Percentiles rank a stretch among this genome's conserved stretches.
Conservation (phyloP, 1,140 invertebrate species). For the Leptopilina boulardi region DNA sequence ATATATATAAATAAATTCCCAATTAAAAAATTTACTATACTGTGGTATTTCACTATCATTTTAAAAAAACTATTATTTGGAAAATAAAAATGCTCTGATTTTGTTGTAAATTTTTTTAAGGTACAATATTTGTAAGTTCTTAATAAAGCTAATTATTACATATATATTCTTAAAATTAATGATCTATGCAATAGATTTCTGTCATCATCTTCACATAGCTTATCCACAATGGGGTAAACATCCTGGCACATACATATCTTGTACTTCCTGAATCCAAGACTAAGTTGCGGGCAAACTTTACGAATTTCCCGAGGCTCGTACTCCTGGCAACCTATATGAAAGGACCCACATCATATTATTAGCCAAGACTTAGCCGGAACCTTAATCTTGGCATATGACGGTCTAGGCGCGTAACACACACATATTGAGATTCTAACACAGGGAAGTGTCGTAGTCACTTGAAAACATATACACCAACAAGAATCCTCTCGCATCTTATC, state of each 20-base stretch:
- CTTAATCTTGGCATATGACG: constrained; percentile 42
- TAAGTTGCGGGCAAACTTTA: not conserved
- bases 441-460: constrained; percentile 43
- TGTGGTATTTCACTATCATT: too few relatives aligned
- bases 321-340: not conserved
- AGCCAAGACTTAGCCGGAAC: constrained; percentile 9
- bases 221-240: not conserved
- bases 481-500: constrained; percentile 53
- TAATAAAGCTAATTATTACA: too few relatives aligned
- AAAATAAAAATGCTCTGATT: too few relatives aligned
- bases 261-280: constrained; percentile 12
- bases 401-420: constrained; percentile 44
- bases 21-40: too few relatives aligned
- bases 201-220: not conserved
- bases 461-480: constrained; percentile 49
- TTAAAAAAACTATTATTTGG: too few relatives aligned
- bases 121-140: too few relatives aligned
- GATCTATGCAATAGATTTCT: too few relatives aligned
- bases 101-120: too few relatives aligned
- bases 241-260: not conserved
- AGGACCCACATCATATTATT: constrained; percentile 22
- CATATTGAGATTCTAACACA: constrained; percentile 38
- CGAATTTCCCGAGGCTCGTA: constrained; percentile 22
- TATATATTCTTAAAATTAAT: too few relatives aligned
- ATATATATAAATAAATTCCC: not conserved